These are phyloP conservation scores for Phyllotreta striolata DNA, from an alignment of 2,888 invertebrate species.

Conservation along the genomic window DNA sequence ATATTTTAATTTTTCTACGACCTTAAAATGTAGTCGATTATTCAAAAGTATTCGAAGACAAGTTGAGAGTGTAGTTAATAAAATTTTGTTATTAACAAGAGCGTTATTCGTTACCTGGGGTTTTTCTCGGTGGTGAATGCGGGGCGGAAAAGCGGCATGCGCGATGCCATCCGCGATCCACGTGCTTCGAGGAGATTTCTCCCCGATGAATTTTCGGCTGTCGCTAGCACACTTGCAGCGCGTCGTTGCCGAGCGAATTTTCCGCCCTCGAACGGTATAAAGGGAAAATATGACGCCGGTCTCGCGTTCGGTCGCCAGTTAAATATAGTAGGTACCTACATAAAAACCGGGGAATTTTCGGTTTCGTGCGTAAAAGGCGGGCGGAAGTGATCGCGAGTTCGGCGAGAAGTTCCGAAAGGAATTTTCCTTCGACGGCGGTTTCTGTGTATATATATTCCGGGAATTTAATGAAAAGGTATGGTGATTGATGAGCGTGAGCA, in stretches of 20 bases:
- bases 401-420: conserved; percentile 10
- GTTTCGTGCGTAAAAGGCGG: too few relatives aligned
- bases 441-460: not conserved
- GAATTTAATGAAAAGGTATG: too few relatives aligned
- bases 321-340: conserved; percentile 10
- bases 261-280: conserved; percentile 23
- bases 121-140: not conserved
- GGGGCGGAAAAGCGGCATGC: conserved; percentile 34
- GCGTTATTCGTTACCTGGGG: not conserved
- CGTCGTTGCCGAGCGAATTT: conserved; percentile 11
- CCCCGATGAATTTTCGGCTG: conserved; percentile 42
- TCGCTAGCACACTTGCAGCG: conserved; percentile 29
- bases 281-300: conserved; percentile 29
- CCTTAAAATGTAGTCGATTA: too few relatives aligned
- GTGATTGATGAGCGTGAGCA: too few relatives aligned
- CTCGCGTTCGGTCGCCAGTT: conserved; percentile 17
- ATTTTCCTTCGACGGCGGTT: conserved; percentile 1
- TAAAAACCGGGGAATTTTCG: not conserved
- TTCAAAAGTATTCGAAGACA: too few relatives aligned
- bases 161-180: conserved; percentile 37
- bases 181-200: conserved; percentile 41
- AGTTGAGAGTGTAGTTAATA: too few relatives aligned
- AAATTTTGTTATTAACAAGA: too few relatives aligned
- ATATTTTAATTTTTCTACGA: not conserved
- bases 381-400: too few relatives aligned